Evolutionary conservation across 2,113 vertebrate species (phyloP).

Genomic region (Petroica traversi): DNA sequence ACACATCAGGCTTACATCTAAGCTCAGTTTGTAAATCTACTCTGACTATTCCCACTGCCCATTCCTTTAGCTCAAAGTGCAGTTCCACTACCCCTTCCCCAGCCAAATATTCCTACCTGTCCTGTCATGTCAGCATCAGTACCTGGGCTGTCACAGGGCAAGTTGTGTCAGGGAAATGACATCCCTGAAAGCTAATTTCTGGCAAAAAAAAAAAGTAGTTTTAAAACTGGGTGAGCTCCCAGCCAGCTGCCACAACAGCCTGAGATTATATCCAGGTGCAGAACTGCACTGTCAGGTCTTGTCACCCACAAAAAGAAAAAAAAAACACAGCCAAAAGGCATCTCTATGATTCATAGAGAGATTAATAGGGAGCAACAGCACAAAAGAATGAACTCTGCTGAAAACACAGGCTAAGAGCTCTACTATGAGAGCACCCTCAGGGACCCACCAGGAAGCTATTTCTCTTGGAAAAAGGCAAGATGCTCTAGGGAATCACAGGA

Average conservation of each 20-base stretch:
- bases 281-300: not conserved
- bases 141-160: not conserved
- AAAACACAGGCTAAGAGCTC: not conserved
- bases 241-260: slow-evolving; percentile 28
- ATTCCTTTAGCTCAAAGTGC: not conserved
- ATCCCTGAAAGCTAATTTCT: not conserved
- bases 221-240: not conserved
- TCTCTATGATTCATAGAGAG: not conserved
- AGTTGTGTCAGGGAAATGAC: not conserved
- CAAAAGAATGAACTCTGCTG: not conserved
- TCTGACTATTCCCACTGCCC: not conserved
- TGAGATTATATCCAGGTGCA: slow-evolving; percentile 28
- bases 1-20: not conserved
- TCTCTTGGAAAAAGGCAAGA: not conserved
- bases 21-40: not conserved
- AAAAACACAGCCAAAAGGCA: slow-evolving; percentile 12
- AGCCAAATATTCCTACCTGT: not conserved
- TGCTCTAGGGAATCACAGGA: not conserved
- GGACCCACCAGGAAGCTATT: not conserved
- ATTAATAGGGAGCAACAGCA: not conserved
- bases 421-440: not conserved
- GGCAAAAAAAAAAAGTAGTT: not conserved
- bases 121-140: not conserved
- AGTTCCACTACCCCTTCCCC: not conserved
- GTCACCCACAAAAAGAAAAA: not conserved